A percentile compares a stretch with the other conserved stretches of the same genome.
Evolutionary conservation across 1,140 invertebrate species (phyloP).

Genomic region (Saxidomus purpurata): DNA sequence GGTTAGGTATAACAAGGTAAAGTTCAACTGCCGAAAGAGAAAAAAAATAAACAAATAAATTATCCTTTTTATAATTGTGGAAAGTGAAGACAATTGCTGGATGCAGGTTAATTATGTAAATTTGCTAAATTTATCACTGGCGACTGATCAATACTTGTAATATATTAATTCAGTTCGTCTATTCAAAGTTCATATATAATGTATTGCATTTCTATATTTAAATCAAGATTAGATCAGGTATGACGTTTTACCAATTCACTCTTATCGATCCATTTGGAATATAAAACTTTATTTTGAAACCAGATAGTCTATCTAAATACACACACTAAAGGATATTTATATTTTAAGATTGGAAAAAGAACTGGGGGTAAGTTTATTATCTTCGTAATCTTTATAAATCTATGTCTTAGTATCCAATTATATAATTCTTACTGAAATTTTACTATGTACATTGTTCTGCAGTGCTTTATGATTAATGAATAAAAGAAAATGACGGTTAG

Average conservation of each 20-base stretch:
- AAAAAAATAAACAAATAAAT: no score
- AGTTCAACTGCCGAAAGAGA: no score
- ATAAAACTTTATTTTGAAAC: neutral
- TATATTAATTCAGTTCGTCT: no score
- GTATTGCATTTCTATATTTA: neutral
- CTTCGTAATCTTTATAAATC: no score
- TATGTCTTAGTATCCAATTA: neutral
- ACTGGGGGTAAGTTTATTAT: no score
- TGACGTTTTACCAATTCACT: conserved; percentile 25
- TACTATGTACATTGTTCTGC: neutral
- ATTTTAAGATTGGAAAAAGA: neutral
- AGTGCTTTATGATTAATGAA: neutral
- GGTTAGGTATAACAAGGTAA: no score
- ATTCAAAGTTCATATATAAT: no score
- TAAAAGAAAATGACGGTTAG: neutral
- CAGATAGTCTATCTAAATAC: neutral
- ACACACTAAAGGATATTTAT: neutral
- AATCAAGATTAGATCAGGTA: conserved; percentile 10
- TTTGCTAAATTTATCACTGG: no score
- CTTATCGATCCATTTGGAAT: neutral
- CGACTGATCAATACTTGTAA: no score
- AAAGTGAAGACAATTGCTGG: no score
- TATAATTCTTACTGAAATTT: neutral
- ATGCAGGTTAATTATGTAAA: no score
- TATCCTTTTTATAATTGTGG: no score